Conservation (phyloP, 1,140 invertebrate species). For the Brachionus paranguensis region DNA sequence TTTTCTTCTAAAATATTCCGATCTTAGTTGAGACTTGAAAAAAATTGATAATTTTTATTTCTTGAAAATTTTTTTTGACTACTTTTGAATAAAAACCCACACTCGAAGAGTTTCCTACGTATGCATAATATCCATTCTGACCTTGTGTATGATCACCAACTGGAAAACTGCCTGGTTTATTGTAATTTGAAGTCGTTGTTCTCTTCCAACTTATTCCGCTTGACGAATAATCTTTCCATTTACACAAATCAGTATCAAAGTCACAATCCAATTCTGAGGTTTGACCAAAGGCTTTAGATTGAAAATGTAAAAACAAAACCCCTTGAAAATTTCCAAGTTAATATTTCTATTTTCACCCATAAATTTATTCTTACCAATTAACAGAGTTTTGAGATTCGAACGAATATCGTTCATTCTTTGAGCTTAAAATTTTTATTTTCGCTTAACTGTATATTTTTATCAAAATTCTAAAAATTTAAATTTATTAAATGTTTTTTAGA, state of each 20-base stretch:
- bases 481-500: background rate
- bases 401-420: constrained; percentile 1
- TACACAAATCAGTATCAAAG: background rate
- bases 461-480: background rate
- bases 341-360: background rate
- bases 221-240: background rate
- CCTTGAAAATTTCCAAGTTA: background rate
- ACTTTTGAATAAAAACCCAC: background rate
- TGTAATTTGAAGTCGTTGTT: background rate
- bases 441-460: background rate
- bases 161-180: background rate
- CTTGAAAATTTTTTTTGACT: background rate
- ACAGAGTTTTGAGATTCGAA: background rate
- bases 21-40: background rate
- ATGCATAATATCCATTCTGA: background rate
- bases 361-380: background rate
- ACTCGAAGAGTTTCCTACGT: background rate
- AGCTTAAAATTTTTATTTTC: background rate
- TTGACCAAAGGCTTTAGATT: background rate
- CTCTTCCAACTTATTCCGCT: background rate
- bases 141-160: background rate
- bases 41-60: background rate
- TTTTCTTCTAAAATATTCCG: background rate
- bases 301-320: background rate
- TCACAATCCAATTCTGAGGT: constrained; percentile 10